phyloP scores from a whole-genome alignment of 2,888 invertebrate species.

The Mongoloraphidia duomilia region DNA sequence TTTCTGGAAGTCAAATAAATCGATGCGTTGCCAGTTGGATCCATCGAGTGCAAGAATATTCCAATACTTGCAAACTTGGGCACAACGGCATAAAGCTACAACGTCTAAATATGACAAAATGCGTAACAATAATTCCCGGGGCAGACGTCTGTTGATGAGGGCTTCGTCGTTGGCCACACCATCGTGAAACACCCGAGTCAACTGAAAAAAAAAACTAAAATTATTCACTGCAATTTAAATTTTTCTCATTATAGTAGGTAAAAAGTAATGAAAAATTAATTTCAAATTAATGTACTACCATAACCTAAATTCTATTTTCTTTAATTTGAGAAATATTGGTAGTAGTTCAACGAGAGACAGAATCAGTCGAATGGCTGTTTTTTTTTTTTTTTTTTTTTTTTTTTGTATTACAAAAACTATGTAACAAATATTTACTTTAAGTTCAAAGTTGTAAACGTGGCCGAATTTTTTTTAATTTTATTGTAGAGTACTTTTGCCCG shows the following conservation, averaged over 20 bases:
- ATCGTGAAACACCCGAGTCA: conserved; percentile 56
- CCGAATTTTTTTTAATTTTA: no score
- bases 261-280: background rate
- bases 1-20: conserved; percentile 94
- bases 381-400: no score
- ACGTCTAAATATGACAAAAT: conserved; percentile 94
- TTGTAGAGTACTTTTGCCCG: no score
- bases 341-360: no score
- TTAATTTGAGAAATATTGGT: no score
- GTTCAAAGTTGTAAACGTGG: no score
- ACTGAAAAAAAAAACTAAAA: conserved; percentile 34
- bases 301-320: no score
- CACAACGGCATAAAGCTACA: conserved; percentile 88
- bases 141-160: conserved; percentile 85
- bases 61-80: conserved; percentile 72
- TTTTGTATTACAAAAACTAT: no score
- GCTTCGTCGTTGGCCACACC: conserved; percentile 47
- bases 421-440: no score
- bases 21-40: conserved; percentile 98
- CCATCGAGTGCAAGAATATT: conserved; percentile 95
- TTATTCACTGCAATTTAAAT: background rate
- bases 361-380: no score
- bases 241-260: background rate
- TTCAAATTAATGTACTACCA: no score
- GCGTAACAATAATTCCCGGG: conserved; percentile 86